Base-by-base conservation (phyloP, 2,888 invertebrate species). In the Ceratothoa steindachneri region DNA sequence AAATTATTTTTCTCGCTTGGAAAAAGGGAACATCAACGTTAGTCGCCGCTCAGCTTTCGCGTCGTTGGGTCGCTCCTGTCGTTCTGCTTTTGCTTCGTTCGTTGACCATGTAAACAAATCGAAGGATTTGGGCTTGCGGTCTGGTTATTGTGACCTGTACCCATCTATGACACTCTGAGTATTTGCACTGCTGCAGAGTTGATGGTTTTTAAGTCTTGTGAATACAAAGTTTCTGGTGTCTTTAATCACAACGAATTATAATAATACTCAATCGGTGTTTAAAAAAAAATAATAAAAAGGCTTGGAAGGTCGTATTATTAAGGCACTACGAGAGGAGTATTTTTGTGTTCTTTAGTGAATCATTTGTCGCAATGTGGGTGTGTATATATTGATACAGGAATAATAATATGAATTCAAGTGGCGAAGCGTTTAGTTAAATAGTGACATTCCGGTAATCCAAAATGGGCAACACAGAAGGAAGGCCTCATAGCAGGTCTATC, bases 391-490 rank as follows among this genome's bases (percentile, higher is more conserved):
- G n/a, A n/a, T n/a, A n/a, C n/a, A 41, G 41, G 5, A 41, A 41
- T 41, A 41, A 41, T 41, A 41, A 41, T 41, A 41, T 41, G 12
- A 60, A 22, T 60, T 60, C 24, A 2, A 22, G 24, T 24, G 2
- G 60, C 24, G n/a, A 24, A n/a, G 1, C 27, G 22, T 60, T 60
- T 24, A 41, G 41, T 60, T 15, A 22, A 12, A 60, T 60, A 12
- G 12, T 24, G 27, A 60, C 12, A 60, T 60, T 1, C 12, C 12
- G 12, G 7, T 19, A 22, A 22, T 24, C 24, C n/a, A 24, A n/a
- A 60, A 60, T 60, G 60, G 60, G 60, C 12, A 60, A 60, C 60
- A 24, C 27, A 1, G 60, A 60, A 60, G 27, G 60, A n/a, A 60
- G 24, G 60, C 22, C 60, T 12, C 19, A 24, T 7, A 60, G 24